Conservation (phyloP, 2,888 invertebrate genomes). For the Ephialtes manifestator region DNA sequence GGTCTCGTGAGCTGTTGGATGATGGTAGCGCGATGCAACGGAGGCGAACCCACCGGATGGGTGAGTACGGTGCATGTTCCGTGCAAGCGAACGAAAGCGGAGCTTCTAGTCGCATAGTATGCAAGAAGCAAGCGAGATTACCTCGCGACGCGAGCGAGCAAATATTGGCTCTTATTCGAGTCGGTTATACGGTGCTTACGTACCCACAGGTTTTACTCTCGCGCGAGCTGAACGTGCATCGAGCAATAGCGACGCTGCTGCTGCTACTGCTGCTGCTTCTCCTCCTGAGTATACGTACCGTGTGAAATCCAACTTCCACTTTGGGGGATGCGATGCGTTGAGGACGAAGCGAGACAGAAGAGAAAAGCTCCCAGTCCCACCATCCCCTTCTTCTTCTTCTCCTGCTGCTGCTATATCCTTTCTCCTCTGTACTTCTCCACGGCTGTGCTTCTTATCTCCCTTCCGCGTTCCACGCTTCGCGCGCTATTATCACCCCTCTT, state of each 20-base stretch:
- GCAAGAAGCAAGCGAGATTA: slow-evolving; percentile 78
- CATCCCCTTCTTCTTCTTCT: background rate
- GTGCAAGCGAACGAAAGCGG: slow-evolving; percentile 41
- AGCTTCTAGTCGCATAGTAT: slow-evolving; percentile 60
- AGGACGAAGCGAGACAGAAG: background rate
- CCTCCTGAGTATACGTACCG: background rate
- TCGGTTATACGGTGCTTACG: slow-evolving; percentile 80
- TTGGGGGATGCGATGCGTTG: background rate
- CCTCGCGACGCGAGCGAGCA: slow-evolving; percentile 78
- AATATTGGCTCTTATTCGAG: slow-evolving; percentile 82
- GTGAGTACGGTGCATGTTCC: slow-evolving; percentile 32
- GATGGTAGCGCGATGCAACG: background rate
- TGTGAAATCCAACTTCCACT: slow-evolving; percentile 15
- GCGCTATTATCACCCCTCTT: slow-evolving; percentile 16
- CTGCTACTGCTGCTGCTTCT: no score
- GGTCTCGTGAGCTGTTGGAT: slow-evolving; percentile 7
- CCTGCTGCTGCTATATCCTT: background rate
- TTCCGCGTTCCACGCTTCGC: slow-evolving; percentile 12
- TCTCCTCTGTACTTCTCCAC: slow-evolving; percentile 10
- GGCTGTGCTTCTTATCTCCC: slow-evolving; percentile 17
- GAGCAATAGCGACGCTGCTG: slow-evolving; percentile 4
- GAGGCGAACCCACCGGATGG: background rate
- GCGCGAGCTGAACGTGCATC: slow-evolving; percentile 56
- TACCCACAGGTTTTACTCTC: slow-evolving; percentile 73
- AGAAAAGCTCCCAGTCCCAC: no score